These are phyloP conservation scores for Monodelphis domestica DNA, from an alignment of 2,797 vertebrate species.

Conservation along the genomic window DNA sequence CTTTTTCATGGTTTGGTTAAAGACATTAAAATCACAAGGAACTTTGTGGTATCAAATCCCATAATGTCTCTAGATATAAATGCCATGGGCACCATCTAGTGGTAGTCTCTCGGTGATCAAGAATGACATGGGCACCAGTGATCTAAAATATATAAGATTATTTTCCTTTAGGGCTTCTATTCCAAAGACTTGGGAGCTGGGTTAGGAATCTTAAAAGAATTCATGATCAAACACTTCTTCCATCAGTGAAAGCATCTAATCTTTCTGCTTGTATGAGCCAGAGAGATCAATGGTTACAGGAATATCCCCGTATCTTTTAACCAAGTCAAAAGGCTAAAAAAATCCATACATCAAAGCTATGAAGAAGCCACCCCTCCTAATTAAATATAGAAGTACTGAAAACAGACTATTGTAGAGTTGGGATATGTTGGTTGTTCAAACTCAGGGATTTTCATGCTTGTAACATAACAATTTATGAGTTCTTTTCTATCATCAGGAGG, in stretches of 20 bases:
- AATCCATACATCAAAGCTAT: neutral
- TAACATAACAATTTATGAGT: neutral
- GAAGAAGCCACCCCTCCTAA: neutral
- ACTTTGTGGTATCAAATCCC: slow-evolving; percentile 2
- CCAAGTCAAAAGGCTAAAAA: neutral
- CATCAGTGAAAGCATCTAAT: neutral
- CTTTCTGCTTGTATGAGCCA: neutral
- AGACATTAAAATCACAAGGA: neutral
- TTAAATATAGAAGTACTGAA: neutral
- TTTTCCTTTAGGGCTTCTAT: slow-evolving; percentile 62
- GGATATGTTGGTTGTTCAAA: neutral
- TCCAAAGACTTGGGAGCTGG: slow-evolving; percentile 61
- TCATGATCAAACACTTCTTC: neutral
- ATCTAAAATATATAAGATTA: slow-evolving; percentile 50
- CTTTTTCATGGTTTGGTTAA: neutral
- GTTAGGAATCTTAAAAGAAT: slow-evolving; percentile 7
- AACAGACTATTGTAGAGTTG: neutral
- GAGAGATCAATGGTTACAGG: neutral
- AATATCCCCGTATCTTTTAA: neutral
- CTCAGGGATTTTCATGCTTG: neutral
- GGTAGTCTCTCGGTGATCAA: too few species aligned
- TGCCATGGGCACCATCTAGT: too few species aligned
- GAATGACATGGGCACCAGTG: slow-evolving; percentile 52
- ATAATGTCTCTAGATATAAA: slow-evolving; percentile 49
- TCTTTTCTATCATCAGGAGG: neutral